phyloP scores from a whole-genome alignment of 2,888 invertebrate species.

The Cheilosia variabilis region DNA sequence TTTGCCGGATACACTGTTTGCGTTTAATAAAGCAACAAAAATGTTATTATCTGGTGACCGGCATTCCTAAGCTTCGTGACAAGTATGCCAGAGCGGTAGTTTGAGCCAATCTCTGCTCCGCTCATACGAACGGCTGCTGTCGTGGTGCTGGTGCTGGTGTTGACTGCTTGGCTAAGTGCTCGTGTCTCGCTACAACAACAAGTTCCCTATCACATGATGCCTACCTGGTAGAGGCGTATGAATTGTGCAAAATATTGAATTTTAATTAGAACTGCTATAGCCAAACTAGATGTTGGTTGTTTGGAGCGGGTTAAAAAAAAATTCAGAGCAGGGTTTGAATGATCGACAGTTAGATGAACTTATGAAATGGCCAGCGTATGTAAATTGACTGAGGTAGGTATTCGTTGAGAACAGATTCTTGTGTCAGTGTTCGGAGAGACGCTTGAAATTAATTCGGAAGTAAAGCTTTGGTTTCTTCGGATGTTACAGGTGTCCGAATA shows the following conservation, averaged over 20 bases:
- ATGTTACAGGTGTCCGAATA: too few species aligned
- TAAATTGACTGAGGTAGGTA: slow-evolving; percentile 26
- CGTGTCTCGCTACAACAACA: slow-evolving; percentile 26
- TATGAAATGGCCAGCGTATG: slow-evolving; percentile 28
- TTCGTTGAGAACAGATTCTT: too few species aligned
- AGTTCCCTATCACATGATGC: slow-evolving; percentile 26
- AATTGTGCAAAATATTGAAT: slow-evolving; percentile 39
- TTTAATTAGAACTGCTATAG: slow-evolving; percentile 25
- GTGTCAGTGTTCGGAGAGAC: too few species aligned
- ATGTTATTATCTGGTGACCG: slow-evolving; percentile 75
- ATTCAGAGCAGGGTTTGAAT: slow-evolving; percentile 16
- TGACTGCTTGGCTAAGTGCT: slow-evolving; percentile 49
- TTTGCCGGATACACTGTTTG: slow-evolving; percentile 78
- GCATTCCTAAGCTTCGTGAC: slow-evolving; percentile 75
- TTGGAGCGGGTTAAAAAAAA: slow-evolving; percentile 6
- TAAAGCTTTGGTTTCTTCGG: too few species aligned
- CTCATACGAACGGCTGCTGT: slow-evolving; percentile 12
- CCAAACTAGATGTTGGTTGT: slow-evolving; percentile 8
- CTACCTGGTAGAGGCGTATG: slow-evolving; percentile 4
- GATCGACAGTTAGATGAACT: slow-evolving; percentile 16
- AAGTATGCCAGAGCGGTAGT: slow-evolving; percentile 71
- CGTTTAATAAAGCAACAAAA: slow-evolving; percentile 74
- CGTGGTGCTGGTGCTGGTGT: slow-evolving; percentile 16
- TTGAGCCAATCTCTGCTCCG: slow-evolving; percentile 18
- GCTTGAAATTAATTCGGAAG: too few species aligned